Base-by-base conservation (phyloP, 2,888 invertebrate species). In the Tolmerus cingulatus region DNA sequence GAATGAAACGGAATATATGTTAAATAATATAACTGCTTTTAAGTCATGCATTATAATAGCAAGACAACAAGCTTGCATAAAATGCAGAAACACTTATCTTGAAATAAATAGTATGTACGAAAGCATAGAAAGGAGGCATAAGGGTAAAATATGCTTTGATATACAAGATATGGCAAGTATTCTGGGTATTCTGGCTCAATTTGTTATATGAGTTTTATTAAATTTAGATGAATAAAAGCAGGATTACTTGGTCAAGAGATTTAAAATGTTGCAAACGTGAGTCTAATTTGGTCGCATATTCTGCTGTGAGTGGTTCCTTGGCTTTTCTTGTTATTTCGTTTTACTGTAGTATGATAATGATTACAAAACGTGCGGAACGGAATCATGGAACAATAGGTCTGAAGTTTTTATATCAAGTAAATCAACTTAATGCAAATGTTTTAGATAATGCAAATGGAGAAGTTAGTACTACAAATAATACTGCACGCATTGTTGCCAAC, bases 171-270 rank as follows among this genome's bases (percentile, higher is more conserved):
- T 8, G 76, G 88, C 87, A 57, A 82, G 84, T 84, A 23, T 78
- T 34, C 34, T 76, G n/a, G 34, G 8, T 37, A 12, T 46, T 43
- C 30, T 16, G 1, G 51, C 8, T 40, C 16, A 14, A 3, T 37
- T 57, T 55, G 30, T 4, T 34, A 74, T 46, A n/a, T 46, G 51
- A 19, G n/a, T 84, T 40, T 81, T 81, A 23, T 74, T 19, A 30
- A 55, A 16, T 76, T 16, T 34, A 89, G 89, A 88, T 89, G 87
- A 89, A 89, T 66, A 77, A 88, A 81, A 89, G 87, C 9, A 82
- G 88, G 27, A 76, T 46, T 14, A 19, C 40, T 5, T 89, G 89
- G 89, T 88, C 88, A 30, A 87, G 87, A 87, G 79, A 66, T 3
- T 87, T 88, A 79, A 87, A 87, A 5, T 88, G 88, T 46, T 88